Base-by-base conservation (phyloP, 2,888 invertebrate species). In the Patella caerulea region DNA sequence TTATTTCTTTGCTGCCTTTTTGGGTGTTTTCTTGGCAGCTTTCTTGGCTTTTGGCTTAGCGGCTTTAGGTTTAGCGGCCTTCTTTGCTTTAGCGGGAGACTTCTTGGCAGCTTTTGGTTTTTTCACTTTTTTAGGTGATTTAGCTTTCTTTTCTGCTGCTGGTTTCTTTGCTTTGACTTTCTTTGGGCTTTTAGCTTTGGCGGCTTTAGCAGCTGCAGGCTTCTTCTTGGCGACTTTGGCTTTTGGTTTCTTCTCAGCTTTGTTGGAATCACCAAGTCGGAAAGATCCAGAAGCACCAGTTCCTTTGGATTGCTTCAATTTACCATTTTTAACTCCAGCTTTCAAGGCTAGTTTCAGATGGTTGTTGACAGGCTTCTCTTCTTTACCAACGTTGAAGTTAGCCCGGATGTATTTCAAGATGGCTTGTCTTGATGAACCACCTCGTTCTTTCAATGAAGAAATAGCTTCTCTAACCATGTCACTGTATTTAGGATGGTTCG, bases 391-490 rank as follows among this genome's bases (percentile, higher is more conserved):
- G 74, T 90, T 91, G 90, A 89, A 92, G 88, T 92, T 89, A 54
- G 86, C 84, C 70, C 88, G 78, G 79, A 93, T 91, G 87, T 91
- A 92, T 81, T 93, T 92, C 76, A 92, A 85, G 80, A 93, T 91
- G 34, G 92, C 92, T 82, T 92, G 92, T 74, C 92, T 88, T 9
- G 92, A 92, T 34, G 92, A 92, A 19, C 93, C 93, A 75, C 90
- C 90, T 55, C 91, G 85, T 75, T 93, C 92, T 82, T 92, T 92
- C 79, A 93, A 83, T 24, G 85, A 81, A 70, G 83, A 85, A 79
- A 93, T 86, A 59, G 92, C 92, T 4, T 88, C 88, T 77, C 88
- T 87, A 79, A 92, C 88, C 93, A 93, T 93, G 75, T 91, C 91
- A 24, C 87, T 84, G 84, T 92, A 92, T 77, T 88, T 89, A 4